These are phyloP conservation scores for Myotis yumanensis DNA, from an alignment of 2,113 vertebrate species.

Conservation along the genomic window DNA sequence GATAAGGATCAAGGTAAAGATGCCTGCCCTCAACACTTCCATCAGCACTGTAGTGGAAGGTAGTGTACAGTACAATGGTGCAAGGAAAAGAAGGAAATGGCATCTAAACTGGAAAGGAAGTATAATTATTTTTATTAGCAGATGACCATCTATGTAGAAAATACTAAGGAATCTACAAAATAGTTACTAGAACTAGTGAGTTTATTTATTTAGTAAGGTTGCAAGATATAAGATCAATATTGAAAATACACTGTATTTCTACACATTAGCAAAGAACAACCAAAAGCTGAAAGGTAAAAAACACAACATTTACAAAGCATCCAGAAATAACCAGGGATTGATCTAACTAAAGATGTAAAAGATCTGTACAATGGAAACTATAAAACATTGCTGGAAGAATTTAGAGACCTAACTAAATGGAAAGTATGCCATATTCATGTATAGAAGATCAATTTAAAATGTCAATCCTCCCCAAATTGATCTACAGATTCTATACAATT, in stretches of 20 bases:
- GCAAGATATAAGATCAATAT: neutral
- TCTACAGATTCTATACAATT: neutral
- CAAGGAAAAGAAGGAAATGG: neutral
- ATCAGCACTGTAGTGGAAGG: neutral
- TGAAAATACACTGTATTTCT: neutral
- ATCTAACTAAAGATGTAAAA: neutral
- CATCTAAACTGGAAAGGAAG: neutral
- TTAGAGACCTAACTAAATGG: constrained; percentile 11
- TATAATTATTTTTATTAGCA: neutral
- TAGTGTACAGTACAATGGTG: neutral
- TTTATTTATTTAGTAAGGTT: neutral
- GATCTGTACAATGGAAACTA: neutral
- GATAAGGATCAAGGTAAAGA: neutral
- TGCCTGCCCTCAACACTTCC: neutral
- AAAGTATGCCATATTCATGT: neutral
- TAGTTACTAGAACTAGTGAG: neutral
- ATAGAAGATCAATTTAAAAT: neutral
- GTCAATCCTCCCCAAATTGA: neutral
- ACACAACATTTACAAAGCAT: neutral
- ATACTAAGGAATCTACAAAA: constrained; percentile 6
- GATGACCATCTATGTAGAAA: neutral
- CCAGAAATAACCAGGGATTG: neutral
- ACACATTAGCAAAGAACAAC: neutral
- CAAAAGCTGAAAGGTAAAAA: neutral
- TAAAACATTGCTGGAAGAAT: neutral